These are phyloP conservation scores for Ptilonorhynchus violaceus DNA, from an alignment of 2,113 vertebrate species.

Conservation along the genomic window DNA sequence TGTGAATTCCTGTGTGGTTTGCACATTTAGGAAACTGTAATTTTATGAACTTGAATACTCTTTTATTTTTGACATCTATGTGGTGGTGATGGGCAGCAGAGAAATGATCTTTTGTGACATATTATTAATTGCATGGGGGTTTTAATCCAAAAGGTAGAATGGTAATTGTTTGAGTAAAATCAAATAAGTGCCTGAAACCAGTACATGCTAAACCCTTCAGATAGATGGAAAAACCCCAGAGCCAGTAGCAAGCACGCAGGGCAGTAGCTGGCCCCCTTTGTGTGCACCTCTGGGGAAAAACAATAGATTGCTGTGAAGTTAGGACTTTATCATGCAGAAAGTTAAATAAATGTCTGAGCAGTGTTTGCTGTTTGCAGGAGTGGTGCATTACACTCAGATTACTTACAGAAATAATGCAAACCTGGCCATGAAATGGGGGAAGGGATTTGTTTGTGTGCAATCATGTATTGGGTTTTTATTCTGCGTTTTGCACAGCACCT, in stretches of 20 bases:
- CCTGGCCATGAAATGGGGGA: not conserved
- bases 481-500: not conserved
- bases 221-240: not conserved
- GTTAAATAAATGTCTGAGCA: constrained; percentile 6
- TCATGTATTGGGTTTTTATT: not conserved
- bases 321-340: constrained; percentile 15
- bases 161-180: not conserved
- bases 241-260: not conserved
- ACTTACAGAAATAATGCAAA: not conserved
- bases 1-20: not conserved
- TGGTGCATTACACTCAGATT: not conserved
- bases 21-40: not conserved
- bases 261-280: not conserved
- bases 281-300: not conserved
- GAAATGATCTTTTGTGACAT: not conserved
- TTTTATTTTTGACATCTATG: not conserved
- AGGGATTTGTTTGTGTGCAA: not conserved
- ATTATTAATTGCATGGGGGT: accelerated
- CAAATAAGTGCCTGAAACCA: not conserved
- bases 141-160: not conserved
- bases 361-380: constrained; percentile 50
- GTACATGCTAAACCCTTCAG: not conserved
- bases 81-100: not conserved
- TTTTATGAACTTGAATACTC: not conserved
- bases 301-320: not conserved